Conservation (phyloP, 2,797 vertebrate species). For the Labeo calbasu region DNA sequence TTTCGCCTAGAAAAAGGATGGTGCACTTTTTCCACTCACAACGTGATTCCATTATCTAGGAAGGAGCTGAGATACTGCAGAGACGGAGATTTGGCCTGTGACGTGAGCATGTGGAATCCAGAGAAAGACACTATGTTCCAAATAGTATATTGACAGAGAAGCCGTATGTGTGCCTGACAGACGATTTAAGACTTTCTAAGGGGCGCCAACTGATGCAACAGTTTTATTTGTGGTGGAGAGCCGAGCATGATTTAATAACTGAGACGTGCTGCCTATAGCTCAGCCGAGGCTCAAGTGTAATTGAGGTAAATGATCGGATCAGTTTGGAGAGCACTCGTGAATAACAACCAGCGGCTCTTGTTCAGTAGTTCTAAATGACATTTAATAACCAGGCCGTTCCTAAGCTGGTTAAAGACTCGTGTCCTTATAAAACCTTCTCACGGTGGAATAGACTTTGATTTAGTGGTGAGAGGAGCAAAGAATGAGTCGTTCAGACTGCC, state of each 20-base stretch:
- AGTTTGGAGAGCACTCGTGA: constrained; percentile 41
- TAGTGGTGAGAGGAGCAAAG: constrained; percentile 28
- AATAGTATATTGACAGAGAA: constrained; percentile 31
- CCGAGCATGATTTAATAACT: constrained; percentile 36
- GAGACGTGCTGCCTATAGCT: constrained; percentile 36
- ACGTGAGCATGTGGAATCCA: constrained; percentile 26
- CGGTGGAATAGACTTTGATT: constrained; percentile 1
- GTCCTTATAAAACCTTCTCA: constrained; percentile 30
- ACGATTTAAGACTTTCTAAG: constrained; percentile 3
- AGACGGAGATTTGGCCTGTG: constrained; percentile 9
- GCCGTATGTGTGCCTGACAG: constrained; percentile 13
- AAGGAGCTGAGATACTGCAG: constrained; percentile 17
- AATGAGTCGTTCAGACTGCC: not conserved
- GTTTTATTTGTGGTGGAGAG: constrained; percentile 38
- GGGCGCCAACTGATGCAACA: constrained; percentile 18
- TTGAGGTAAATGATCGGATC: constrained; percentile 47
- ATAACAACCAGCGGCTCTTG: constrained; percentile 32
- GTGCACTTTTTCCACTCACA: constrained; percentile 1
- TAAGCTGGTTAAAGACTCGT: constrained; percentile 3
- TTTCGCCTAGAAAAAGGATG: not conserved
- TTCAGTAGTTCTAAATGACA: constrained; percentile 35
- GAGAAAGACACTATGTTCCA: constrained; percentile 42
- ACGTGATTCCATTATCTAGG: constrained; percentile 30
- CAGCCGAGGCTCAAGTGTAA: constrained; percentile 31
- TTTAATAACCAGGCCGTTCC: constrained; percentile 15